These are phyloP conservation scores for Agriopis leucophaearia DNA, from an alignment of 2,888 invertebrate genomes.

Conservation along the genomic window DNA sequence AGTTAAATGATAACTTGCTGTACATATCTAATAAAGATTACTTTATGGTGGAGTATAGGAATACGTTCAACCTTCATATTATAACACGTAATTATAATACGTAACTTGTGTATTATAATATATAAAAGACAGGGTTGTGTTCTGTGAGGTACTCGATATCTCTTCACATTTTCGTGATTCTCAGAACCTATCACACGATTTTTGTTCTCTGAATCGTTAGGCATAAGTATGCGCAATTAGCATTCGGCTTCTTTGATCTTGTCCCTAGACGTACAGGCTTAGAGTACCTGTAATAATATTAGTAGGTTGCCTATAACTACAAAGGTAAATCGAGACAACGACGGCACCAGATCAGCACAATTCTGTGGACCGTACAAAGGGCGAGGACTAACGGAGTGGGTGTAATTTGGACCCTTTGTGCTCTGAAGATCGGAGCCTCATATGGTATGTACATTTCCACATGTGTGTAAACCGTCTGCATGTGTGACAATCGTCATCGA, in stretches of 20 bases:
- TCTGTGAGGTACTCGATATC: not conserved
- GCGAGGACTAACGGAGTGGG: constrained; percentile 57
- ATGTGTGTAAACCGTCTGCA: constrained; percentile 33
- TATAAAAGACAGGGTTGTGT: not conserved
- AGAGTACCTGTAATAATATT: constrained; percentile 41
- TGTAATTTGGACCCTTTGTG: constrained; percentile 72
- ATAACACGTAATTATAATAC: too few relatives aligned
- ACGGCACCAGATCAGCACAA: constrained; percentile 62
- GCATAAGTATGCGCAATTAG: constrained; percentile 7
- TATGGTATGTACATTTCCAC: constrained; percentile 25
- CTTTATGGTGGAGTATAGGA: too few relatives aligned
- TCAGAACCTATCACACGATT: not conserved
- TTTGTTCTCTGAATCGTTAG: not conserved
- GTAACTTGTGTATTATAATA: not conserved
- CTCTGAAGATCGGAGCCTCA: constrained; percentile 46
- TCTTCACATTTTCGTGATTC: not conserved
- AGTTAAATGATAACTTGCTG: too few relatives aligned
- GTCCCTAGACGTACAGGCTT: constrained; percentile 14
- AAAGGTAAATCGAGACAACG: constrained; percentile 56
- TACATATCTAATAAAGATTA: too few relatives aligned
- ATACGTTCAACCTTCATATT: too few relatives aligned
- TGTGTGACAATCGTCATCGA: constrained; percentile 58
- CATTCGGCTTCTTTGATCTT: constrained; percentile 31
- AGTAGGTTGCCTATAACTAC: constrained; percentile 43
- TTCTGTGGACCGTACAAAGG: constrained; percentile 60